A percentile compares a stretch with the other conserved stretches of the same genome.
Conservation (phyloP, 2,113 vertebrate species). For the Oryzias celebensis region DNA sequence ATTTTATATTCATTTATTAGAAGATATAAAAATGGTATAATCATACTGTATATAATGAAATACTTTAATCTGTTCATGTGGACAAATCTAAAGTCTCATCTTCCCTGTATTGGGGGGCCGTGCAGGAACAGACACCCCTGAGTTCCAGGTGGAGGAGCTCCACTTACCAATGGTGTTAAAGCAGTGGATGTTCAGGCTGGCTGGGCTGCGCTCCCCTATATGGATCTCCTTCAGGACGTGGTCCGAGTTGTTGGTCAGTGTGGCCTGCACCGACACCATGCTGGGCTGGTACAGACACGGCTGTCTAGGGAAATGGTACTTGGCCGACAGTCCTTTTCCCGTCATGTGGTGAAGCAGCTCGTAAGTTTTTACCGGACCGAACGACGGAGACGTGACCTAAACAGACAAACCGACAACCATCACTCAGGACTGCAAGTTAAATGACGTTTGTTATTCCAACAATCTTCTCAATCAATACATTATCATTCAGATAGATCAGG, state of each 20-base stretch:
- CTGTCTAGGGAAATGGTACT: constrained; percentile 89
- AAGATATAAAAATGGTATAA: too few relatives aligned
- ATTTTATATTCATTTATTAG: too few relatives aligned
- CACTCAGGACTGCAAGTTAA: too few relatives aligned
- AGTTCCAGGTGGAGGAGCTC: neutral
- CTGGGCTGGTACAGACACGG: constrained; percentile 81
- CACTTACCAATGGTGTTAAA: constrained; percentile 81
- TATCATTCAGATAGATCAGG: too few relatives aligned
- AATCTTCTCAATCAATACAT: too few relatives aligned
- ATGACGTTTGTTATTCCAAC: too few relatives aligned
- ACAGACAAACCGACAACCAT: neutral
- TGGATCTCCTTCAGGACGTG: constrained; percentile 85
- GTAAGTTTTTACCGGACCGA: constrained; percentile 82
- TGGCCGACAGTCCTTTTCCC: constrained; percentile 89
- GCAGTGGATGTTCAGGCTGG: constrained; percentile 81
- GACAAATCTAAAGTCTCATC: too few relatives aligned
- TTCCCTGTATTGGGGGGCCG: too few relatives aligned
- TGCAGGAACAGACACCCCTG: too few relatives aligned
- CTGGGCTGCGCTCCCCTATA: constrained; percentile 78
- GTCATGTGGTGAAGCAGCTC: constrained; percentile 94
- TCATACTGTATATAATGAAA: too few relatives aligned
- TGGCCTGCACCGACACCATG: constrained; percentile 91
- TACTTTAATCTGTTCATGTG: too few relatives aligned
- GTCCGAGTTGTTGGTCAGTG: constrained; percentile 84
- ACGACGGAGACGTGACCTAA: constrained; percentile 83